These are phyloP conservation scores for Caenorhabditis macrosperma DNA, from an alignment of 2,888 invertebrate genomes.

Conservation along the genomic window DNA sequence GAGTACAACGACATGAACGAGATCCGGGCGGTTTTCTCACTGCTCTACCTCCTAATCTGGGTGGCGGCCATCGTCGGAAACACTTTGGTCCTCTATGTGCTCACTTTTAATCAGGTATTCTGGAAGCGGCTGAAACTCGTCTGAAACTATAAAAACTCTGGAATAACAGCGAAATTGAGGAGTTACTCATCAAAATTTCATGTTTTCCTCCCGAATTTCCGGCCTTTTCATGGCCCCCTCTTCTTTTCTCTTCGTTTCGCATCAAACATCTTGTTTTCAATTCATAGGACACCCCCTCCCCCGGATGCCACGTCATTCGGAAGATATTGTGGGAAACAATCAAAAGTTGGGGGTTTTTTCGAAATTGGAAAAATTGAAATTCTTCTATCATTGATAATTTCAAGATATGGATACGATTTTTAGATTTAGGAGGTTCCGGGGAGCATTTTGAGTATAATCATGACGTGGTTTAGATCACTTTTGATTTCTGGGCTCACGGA, in stretches of 20 bases:
- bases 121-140: neutral
- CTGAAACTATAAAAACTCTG: neutral
- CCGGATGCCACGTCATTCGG: conserved; percentile 4
- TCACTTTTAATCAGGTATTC: conserved; percentile 77
- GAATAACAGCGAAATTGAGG: neutral
- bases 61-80: conserved; percentile 76
- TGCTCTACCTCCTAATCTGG: conserved; percentile 78
- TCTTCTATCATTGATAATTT: neutral
- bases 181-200: conserved; percentile 26
- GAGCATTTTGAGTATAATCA: neutral
- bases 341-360: too few species aligned
- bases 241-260: conserved; percentile 8
- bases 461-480: neutral
- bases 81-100: conserved; percentile 76
- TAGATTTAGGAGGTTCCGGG: neutral
- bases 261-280: conserved; percentile 37
- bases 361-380: neutral
- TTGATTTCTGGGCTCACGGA: neutral
- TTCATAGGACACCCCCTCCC: conserved; percentile 28
- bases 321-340: too few species aligned
- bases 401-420: neutral
- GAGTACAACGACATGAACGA: conserved; percentile 49
- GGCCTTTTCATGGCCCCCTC: conserved; percentile 12
- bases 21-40: conserved; percentile 71
- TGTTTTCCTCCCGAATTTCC: conserved; percentile 44